A percentile compares a stretch with the other conserved stretches of the same genome.
phyloP scores from a whole-genome alignment of 1,140 invertebrate species.

The Conopomorpha cramerella region DNA sequence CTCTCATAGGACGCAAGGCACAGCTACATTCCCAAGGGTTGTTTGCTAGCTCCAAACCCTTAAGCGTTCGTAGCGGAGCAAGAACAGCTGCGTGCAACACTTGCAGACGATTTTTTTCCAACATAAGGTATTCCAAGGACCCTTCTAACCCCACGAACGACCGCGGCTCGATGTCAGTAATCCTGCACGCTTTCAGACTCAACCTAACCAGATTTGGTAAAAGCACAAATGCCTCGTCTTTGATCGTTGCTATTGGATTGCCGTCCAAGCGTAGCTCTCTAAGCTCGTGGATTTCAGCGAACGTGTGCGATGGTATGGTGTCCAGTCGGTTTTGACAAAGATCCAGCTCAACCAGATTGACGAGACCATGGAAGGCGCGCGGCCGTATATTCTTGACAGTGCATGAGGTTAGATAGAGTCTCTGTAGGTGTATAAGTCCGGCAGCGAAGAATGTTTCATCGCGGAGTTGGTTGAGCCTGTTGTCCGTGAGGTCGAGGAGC shows the following conservation, averaged over 20 bases:
- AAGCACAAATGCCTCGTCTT: conserved; percentile 70
- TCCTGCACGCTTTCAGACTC: conserved; percentile 72
- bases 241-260: conserved; percentile 72
- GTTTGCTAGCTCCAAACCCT: conserved; percentile 73
- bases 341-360: conserved; percentile 79
- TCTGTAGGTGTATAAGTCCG: conserved; percentile 78
- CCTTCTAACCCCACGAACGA: conserved; percentile 75
- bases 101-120: conserved; percentile 74
- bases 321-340: conserved; percentile 73
- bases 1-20: conserved; percentile 69
- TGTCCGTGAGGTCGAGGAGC: conserved; percentile 75
- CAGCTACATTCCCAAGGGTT: conserved; percentile 87
- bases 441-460: conserved; percentile 73
- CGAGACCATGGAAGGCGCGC: conserved; percentile 70
- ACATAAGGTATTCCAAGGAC: conserved; percentile 73
- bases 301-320: conserved; percentile 70
- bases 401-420: conserved; percentile 72
- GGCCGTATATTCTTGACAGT: conserved; percentile 65
- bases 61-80: conserved; percentile 68
- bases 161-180: conserved; percentile 67
- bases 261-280: conserved; percentile 74
- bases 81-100: conserved; percentile 68
- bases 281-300: conserved; percentile 72
- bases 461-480: conserved; percentile 67
- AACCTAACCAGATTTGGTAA: conserved; percentile 73